Percentiles rank a stretch among this genome's conserved stretches.
Conservation (phyloP, 2,797 vertebrate genomes). For the Xenopus petersii region DNA sequence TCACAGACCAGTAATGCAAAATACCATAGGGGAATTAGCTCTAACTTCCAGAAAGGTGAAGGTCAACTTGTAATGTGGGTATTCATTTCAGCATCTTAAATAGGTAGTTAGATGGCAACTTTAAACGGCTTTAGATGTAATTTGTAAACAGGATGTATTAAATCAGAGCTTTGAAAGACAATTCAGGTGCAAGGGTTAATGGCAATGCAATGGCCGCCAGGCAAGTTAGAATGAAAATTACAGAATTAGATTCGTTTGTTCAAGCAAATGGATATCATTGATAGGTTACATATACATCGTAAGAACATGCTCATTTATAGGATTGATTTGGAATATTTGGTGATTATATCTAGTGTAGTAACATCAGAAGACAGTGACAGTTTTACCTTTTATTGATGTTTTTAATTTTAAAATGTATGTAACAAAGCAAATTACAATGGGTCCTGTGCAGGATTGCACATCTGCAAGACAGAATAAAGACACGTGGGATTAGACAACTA, state of each 20-base stretch:
- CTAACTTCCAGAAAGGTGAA: slow-evolving; percentile 35
- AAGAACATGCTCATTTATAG: neutral
- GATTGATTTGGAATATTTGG: neutral
- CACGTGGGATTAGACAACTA: too few relatives aligned
- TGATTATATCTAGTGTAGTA: too few relatives aligned
- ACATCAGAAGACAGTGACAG: too few relatives aligned
- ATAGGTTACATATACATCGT: neutral
- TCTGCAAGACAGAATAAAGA: too few relatives aligned
- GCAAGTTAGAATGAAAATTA: slow-evolving; percentile 1
- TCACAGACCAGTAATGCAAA: slow-evolving; percentile 76
- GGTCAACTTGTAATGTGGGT: slow-evolving; percentile 50
- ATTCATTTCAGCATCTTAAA: slow-evolving; percentile 39
- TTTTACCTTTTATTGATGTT: too few relatives aligned
- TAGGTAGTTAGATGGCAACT: slow-evolving; percentile 27
- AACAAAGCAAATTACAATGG: too few relatives aligned
- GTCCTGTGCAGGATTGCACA: too few relatives aligned
- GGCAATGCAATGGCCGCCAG: neutral
- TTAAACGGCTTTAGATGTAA: neutral
- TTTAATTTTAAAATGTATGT: too few relatives aligned
- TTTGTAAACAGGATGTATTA: slow-evolving; percentile 31
- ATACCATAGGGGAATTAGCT: slow-evolving; percentile 58
- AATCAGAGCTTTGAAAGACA: slow-evolving; percentile 7
- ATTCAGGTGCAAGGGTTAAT: slow-evolving; percentile 3
- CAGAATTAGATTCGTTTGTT: slow-evolving; percentile 3
- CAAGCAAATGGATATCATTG: neutral